phyloP scores from a whole-genome alignment of 2,888 invertebrate species.

The Drosophila setosimentum region DNA sequence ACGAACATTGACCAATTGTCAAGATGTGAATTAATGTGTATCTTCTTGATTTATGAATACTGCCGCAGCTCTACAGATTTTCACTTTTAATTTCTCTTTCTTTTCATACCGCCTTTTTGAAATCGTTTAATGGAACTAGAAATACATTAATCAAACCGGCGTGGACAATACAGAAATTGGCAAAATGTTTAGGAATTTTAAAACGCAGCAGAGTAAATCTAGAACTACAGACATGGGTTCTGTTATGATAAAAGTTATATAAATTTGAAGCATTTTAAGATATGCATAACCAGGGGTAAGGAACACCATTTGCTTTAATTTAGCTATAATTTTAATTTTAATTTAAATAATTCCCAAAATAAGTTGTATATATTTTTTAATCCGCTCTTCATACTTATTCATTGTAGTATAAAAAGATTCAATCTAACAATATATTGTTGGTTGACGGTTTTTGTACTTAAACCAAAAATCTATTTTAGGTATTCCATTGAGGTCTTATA shows the following conservation, averaged over 20 bases:
- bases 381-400: background rate
- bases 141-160: slow-evolving; percentile 43
- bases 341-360: background rate
- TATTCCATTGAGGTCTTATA: background rate
- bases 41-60: slow-evolving; percentile 65
- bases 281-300: background rate
- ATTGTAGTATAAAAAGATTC: background rate
- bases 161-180: slow-evolving; percentile 2
- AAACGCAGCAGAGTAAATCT: background rate
- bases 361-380: background rate
- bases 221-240: background rate
- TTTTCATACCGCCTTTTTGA: slow-evolving; percentile 10
- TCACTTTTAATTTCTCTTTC: slow-evolving; percentile 16
- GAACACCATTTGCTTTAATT: background rate
- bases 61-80: slow-evolving; percentile 19
- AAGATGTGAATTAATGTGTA: slow-evolving; percentile 71
- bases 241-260: background rate
- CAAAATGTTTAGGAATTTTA: background rate
- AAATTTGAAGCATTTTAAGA: background rate
- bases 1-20: slow-evolving; percentile 76
- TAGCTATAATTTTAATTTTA: background rate
- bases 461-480: background rate
- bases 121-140: slow-evolving; percentile 39
- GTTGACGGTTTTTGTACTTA: background rate
- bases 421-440: background rate